Evolutionary conservation across 1,140 invertebrate species (phyloP).

Genomic region (Leptinotarsa lineolata): DNA sequence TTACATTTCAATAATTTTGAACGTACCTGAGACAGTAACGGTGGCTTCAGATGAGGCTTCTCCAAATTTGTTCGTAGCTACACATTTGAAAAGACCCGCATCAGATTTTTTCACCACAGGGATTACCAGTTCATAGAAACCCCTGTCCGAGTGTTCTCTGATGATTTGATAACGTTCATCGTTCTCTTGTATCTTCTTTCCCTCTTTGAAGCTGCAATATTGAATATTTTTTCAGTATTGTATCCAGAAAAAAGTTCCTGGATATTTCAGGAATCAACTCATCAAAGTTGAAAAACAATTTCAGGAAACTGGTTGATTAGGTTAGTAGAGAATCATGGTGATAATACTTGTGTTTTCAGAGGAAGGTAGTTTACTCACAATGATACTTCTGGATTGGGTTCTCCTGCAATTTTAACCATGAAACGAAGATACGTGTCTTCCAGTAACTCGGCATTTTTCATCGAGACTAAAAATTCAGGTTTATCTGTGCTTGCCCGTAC

Average conservation of each 20-base stretch:
- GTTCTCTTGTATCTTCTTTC: slow-evolving; percentile 68
- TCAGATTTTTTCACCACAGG: slow-evolving; percentile 78
- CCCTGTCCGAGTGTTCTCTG: slow-evolving; percentile 75
- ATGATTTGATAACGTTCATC: slow-evolving; percentile 75
- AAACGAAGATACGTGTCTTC: slow-evolving; percentile 86
- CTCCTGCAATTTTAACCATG: slow-evolving; percentile 86
- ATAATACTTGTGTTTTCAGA: too few species aligned
- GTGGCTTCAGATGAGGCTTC: slow-evolving; percentile 74
- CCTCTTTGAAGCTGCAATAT: slow-evolving; percentile 79
- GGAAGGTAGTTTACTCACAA: slow-evolving; percentile 70
- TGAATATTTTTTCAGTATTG: slow-evolving; percentile 40
- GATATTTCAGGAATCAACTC: too few species aligned
- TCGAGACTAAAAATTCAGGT: slow-evolving; percentile 78
- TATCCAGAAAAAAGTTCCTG: not conserved
- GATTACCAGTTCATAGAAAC: slow-evolving; percentile 90
- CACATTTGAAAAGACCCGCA: slow-evolving; percentile 86
- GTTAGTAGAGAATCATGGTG: too few species aligned
- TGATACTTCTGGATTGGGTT: slow-evolving; percentile 80
- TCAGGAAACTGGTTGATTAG: too few species aligned
- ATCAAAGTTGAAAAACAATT: too few species aligned
- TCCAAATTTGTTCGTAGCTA: slow-evolving; percentile 83
- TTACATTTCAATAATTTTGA: not conserved
- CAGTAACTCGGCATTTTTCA: slow-evolving; percentile 86
- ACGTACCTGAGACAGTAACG: slow-evolving; percentile 77
- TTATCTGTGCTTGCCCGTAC: slow-evolving; percentile 71